Percentiles rank a stretch among this genome's conserved stretches.
phyloP scores from a whole-genome alignment of 2,797 vertebrate genomes.

The Channa striata region DNA sequence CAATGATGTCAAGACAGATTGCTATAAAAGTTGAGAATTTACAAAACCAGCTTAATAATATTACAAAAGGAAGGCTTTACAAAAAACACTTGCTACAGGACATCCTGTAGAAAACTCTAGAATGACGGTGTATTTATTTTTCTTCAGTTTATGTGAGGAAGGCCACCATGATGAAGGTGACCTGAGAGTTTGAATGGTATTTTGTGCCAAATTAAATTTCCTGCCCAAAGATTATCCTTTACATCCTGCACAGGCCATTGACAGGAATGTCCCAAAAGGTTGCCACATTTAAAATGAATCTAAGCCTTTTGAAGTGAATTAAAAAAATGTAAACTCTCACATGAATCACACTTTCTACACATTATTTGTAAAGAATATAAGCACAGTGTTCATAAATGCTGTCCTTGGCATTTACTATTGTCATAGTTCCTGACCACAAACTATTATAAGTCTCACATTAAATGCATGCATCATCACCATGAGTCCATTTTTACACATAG shows the following conservation, averaged over 20 bases:
- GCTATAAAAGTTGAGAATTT: not conserved
- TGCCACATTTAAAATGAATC: conserved; percentile 5
- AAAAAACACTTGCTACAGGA: not conserved
- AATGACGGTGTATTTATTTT: not conserved
- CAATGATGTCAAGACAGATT: not conserved
- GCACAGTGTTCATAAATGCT: not conserved
- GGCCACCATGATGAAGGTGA: conserved; percentile 65
- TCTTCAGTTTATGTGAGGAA: conserved; percentile 10
- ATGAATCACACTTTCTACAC: not conserved
- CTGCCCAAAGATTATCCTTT: conserved; percentile 53
- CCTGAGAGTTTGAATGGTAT: conserved; percentile 31
- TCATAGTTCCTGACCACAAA: conserved; percentile 74
- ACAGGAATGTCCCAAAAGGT: conserved; percentile 33
- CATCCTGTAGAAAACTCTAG: not conserved
- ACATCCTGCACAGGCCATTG: conserved; percentile 19
- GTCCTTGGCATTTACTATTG: conserved; percentile 10
- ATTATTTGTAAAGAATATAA: not conserved
- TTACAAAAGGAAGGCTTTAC: not conserved
- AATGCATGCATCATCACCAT: conserved; percentile 63
- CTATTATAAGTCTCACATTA: conserved; percentile 28
- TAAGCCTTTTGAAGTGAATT: not conserved
- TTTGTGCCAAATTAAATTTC: conserved; percentile 71
- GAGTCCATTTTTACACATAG: conserved; percentile 86
- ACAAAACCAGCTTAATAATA: not conserved
- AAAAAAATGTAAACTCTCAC: conserved; percentile 8